Conservation (phyloP, 2,888 invertebrate species). For the Parapristionchus giblindavisi region DNA sequence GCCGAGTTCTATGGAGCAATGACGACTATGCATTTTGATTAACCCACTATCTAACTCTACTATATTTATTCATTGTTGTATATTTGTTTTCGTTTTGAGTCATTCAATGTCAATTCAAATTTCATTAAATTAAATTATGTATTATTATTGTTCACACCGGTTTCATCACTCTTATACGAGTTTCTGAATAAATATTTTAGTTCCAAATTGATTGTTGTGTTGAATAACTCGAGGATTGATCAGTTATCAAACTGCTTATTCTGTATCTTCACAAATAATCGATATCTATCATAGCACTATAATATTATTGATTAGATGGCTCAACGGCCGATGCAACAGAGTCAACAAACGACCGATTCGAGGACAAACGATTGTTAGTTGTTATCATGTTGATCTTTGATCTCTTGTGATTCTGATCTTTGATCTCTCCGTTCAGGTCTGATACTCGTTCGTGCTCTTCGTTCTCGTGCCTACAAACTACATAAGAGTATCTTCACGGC, state of each 20-base stretch:
- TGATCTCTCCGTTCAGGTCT: slow-evolving; percentile 1
- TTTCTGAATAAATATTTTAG: not conserved
- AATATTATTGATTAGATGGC: not conserved
- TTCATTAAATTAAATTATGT: too few species aligned
- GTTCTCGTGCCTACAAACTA: slow-evolving; percentile 21
- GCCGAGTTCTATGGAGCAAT: too few species aligned
- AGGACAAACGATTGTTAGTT: slow-evolving; percentile 19
- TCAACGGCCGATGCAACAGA: not conserved
- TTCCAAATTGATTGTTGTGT: not conserved
- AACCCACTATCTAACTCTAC: too few species aligned
- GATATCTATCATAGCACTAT: not conserved
- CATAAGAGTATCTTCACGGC: slow-evolving; percentile 30
- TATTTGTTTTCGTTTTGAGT: too few species aligned
- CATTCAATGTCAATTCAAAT: too few species aligned
- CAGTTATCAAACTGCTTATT: not conserved
- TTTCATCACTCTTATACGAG: not conserved
- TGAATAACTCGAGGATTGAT: not conserved
- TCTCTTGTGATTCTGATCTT: too few species aligned
- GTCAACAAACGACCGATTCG: not conserved
- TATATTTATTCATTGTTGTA: too few species aligned
- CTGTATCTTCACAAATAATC: not conserved
- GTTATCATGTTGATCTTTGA: not conserved
- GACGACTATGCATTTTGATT: too few species aligned
- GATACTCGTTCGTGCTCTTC: slow-evolving; percentile 17
- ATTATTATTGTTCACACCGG: too few species aligned